Evolutionary conservation across 1,140 invertebrate genomes (phyloP).

Genomic region (Drosophila leontia): DNA sequence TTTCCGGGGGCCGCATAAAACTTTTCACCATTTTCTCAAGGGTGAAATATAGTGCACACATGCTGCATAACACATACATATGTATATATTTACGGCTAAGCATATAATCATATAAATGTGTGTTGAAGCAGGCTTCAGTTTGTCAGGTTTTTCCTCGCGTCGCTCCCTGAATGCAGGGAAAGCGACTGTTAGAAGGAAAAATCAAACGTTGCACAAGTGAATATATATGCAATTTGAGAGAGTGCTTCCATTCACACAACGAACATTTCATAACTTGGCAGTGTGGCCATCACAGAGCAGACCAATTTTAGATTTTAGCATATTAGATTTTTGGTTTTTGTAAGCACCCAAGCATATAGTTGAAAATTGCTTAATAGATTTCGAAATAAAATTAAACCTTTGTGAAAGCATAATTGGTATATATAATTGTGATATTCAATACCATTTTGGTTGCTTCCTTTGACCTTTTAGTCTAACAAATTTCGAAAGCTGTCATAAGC

Average conservation of each 20-base stretch:
- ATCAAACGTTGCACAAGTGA: constrained; percentile 30
- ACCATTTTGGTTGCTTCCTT: background rate
- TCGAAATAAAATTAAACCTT: background rate
- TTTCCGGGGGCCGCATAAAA: constrained; percentile 46
- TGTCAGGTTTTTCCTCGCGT: background rate
- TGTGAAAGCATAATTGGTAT: background rate
- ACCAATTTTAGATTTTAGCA: constrained; percentile 1
- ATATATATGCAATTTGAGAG: constrained; percentile 26
- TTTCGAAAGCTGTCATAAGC: constrained; percentile 33
- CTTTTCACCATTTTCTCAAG: constrained; percentile 56
- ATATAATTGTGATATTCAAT: background rate
- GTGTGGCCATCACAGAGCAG: background rate
- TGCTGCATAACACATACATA: background rate
- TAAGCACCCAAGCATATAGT: background rate
- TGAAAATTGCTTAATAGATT: background rate
- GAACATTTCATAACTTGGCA: constrained; percentile 3
- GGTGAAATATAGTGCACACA: constrained; percentile 45
- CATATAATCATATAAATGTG: constrained; percentile 39
- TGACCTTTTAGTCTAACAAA: background rate
- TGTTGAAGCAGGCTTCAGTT: constrained; percentile 5
- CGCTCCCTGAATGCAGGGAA: background rate
- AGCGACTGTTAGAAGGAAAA: constrained; percentile 1
- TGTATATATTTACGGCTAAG: background rate
- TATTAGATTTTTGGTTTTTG: background rate
- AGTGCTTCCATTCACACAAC: constrained; percentile 9